Percentiles rank a stretch among this genome's conserved stretches.
phyloP scores from a whole-genome alignment of 2,797 vertebrate genomes.

The Enteromius paludinosus region DNA sequence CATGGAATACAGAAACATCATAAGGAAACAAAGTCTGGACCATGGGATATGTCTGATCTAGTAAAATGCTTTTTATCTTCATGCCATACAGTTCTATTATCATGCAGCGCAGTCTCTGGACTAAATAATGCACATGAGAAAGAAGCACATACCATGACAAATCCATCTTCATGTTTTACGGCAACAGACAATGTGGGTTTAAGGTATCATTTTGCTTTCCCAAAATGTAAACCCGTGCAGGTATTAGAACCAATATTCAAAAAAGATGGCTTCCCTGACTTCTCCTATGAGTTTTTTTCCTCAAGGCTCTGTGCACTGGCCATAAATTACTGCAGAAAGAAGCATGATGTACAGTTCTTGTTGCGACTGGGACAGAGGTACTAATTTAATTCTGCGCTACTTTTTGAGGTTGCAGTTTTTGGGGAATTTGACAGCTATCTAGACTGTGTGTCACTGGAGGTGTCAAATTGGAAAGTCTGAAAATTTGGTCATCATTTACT shows the following conservation, averaged over 20 bases:
- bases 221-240: background rate
- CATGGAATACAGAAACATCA: background rate
- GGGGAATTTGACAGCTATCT: background rate
- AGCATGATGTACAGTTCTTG: background rate
- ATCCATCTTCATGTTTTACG: slow-evolving; percentile 6
- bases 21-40: background rate
- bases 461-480: background rate
- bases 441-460: background rate
- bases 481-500: background rate
- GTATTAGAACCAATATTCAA: background rate
- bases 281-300: background rate
- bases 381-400: slow-evolving; percentile 3
- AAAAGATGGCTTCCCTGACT: slow-evolving; percentile 4
- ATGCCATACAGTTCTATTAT: background rate
- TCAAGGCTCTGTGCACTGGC: background rate
- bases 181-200: background rate
- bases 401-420: slow-evolving; percentile 19
- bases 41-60: background rate
- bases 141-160: slow-evolving; percentile 7
- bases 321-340: slow-evolving; percentile 13
- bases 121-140: background rate
- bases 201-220: background rate
- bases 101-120: background rate
- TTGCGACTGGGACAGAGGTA: slow-evolving; percentile 16
- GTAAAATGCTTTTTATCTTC: background rate